Conservation (phyloP, 2,113 vertebrate genomes). For the Phocoena sinus region DNA sequence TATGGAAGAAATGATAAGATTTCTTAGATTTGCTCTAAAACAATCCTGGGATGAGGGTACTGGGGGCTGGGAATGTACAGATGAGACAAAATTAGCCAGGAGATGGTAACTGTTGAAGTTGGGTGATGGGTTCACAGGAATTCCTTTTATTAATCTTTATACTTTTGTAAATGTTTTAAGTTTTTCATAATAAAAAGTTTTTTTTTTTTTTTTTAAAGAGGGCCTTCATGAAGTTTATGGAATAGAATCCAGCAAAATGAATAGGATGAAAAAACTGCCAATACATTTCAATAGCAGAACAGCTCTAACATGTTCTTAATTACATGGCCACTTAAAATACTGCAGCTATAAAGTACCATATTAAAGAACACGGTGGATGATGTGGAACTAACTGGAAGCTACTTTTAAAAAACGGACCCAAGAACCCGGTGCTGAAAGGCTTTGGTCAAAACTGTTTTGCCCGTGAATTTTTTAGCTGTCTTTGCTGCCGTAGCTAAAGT, state of each 20-base stretch:
- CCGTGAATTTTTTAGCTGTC: neutral
- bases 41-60: neutral
- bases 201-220: neutral
- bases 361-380: neutral
- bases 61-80: neutral
- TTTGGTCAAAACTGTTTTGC: neutral
- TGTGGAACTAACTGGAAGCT: neutral
- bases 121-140: neutral
- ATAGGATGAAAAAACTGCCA: neutral
- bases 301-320: neutral
- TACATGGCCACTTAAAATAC: neutral
- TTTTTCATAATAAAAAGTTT: neutral
- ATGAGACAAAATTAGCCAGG: neutral
- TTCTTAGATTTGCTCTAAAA: neutral
- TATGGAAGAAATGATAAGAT: neutral
- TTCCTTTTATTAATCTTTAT: neutral
- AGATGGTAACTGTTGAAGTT: neutral
- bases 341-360: neutral
- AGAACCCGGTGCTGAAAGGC: neutral
- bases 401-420: neutral
- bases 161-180: neutral
- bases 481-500: neutral
- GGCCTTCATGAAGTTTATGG: neutral
- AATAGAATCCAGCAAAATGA: neutral
- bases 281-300: neutral